Evolutionary conservation across 2,113 vertebrate genomes (phyloP), one percentile per base, ranked within the genome.

Genomic region (Caloenas nicobarica): DNA sequence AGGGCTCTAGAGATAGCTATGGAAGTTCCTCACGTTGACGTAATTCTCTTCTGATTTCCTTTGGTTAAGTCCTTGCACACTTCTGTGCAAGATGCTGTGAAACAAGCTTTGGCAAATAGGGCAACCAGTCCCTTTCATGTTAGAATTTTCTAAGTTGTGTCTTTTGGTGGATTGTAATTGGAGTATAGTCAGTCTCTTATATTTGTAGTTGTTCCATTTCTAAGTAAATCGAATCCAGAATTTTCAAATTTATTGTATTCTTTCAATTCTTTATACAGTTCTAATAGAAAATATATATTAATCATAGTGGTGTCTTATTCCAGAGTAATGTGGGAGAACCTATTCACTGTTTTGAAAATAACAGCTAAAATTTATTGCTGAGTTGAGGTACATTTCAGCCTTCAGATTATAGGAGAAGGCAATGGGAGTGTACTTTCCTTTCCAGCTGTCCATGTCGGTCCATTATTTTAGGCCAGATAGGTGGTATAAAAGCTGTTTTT

Each of bases 41-140:
- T 74, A 88, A 82, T 91, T 80, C n/a, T 93, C 54, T 86, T 83
- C 54, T 46, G n/a, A 58, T 93, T 91, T 91, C 54, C 71, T 91
- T 62, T 66, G 83, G 16, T 58, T 84, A 78, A 91, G 58, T 92
- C 78, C 23, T 91, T 56, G 24, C 65, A 61, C 65, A 53, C 62
- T 71, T 71, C 50, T 65, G 21, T 82, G 85, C 81, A 57, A 62
- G 64, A 36, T 65, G 22, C 51, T 84, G 5, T 76, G 76, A 70
- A 82, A 80, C 19, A 12, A 62, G 31, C 53, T 24, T 70, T 58
- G 54, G 40, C 76, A 81, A 77, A 56, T 17, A 77, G 51, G 72
- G 19, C 36, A 83, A 38, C 44, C 60, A 85, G 25, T 62, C 42
- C 25, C 36, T 80, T 90, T 58, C 33, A 15, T 13, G 42, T 73